Conservation (phyloP, 2,888 invertebrate species). For the Muscina levida region DNA sequence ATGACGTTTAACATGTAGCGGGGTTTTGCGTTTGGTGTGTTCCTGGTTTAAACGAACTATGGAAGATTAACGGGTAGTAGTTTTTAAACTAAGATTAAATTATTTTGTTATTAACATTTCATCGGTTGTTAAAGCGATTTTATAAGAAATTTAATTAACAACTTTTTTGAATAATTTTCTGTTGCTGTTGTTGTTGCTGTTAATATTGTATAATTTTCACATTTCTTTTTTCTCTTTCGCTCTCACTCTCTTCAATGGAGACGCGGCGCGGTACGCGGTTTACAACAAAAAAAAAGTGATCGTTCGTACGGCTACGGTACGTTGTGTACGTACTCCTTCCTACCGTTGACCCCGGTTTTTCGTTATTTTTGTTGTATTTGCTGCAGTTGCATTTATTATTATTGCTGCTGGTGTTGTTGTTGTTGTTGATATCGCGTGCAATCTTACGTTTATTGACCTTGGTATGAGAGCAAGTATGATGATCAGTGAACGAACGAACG, state of each 20-base stretch:
- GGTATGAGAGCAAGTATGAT: conserved; percentile 66
- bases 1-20: not conserved
- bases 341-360: conserved; percentile 66
- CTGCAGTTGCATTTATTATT: conserved; percentile 60
- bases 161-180: conserved; percentile 35
- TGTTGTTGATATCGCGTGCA: conserved; percentile 67
- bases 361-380: conserved; percentile 41
- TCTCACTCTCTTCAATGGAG: no score
- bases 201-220: conserved; percentile 59
- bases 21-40: not conserved
- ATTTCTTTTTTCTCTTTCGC: conserved; percentile 55
- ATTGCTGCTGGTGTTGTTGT: conserved; percentile 63
- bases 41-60: not conserved
- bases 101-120: not conserved
- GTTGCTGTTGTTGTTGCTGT: conserved; percentile 14
- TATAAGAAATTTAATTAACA: no score
- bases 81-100: not conserved
- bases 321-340: conserved; percentile 60
- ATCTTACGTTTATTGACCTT: conserved; percentile 69
- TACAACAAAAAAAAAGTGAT: conserved; percentile 43
- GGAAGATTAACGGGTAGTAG: not conserved
- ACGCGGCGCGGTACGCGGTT: not conserved
- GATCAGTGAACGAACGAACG: conserved; percentile 62
- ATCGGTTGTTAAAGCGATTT: not conserved
- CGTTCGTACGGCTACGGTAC: conserved; percentile 61